Evolutionary conservation across 92 coral and sea anemone genomes (phyloP).

Genomic region (Isaurus tuberculatus): DNA sequence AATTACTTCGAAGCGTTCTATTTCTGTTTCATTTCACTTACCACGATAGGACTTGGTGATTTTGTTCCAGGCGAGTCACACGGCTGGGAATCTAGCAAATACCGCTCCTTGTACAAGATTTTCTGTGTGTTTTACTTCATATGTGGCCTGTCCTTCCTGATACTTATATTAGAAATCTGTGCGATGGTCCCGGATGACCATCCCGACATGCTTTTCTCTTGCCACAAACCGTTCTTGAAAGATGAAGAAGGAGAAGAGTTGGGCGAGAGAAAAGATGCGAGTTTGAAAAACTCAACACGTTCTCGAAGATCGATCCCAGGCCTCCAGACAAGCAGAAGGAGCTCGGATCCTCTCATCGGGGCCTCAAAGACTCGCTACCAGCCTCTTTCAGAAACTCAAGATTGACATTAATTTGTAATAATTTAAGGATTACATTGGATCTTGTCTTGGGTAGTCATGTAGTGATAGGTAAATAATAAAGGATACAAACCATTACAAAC

Average conservation of each 20-base stretch:
- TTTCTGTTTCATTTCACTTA: constrained; percentile 95
- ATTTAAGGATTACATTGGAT: background rate
- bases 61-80: constrained; percentile 95
- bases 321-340: constrained; percentile 14
- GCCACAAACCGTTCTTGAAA: constrained; percentile 91
- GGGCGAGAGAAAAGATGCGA: constrained; percentile 13
- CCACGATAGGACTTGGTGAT: constrained; percentile 98
- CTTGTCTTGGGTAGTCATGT: background rate
- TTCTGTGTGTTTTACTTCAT: constrained; percentile 91
- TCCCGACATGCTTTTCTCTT: constrained; percentile 99
- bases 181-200: constrained; percentile 99
- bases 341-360: constrained; percentile 13
- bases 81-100: constrained; percentile 80
- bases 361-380: constrained; percentile 26
- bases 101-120: constrained; percentile 84
- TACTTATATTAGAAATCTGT: constrained; percentile 91
- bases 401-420: background rate
- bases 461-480: background rate
- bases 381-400: constrained; percentile 36
- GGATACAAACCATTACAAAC: background rate
- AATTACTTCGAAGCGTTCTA: constrained; percentile 95
- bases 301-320: constrained; percentile 40
- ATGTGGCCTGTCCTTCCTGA: constrained; percentile 89
- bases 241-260: constrained; percentile 77
- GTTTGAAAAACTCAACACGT: constrained; percentile 16